Conservation (phyloP, 2,888 invertebrate species). For the Danaus chrysippus region DNA sequence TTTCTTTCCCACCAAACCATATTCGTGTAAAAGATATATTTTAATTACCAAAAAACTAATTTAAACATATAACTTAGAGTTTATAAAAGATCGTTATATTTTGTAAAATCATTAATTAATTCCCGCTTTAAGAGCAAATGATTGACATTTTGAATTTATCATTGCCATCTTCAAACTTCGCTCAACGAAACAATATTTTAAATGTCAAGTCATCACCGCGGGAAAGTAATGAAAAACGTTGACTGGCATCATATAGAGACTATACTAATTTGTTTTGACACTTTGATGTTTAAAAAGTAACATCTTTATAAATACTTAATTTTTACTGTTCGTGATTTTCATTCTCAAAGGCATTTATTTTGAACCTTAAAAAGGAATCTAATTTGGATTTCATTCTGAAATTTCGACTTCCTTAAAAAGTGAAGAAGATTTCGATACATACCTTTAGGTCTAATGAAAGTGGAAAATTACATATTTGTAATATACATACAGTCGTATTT, state of each 20-base stretch:
- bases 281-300: neutral
- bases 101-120: neutral
- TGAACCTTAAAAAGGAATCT: too few species aligned
- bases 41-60: too few species aligned
- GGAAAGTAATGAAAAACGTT: neutral
- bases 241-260: neutral
- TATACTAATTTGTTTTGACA: neutral
- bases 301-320: too few species aligned
- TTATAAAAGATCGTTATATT: slow-evolving; percentile 1
- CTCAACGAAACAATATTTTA: slow-evolving; percentile 3
- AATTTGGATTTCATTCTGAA: too few species aligned
- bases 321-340: too few species aligned
- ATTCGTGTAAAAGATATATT: too few species aligned
- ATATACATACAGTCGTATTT: neutral
- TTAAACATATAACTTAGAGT: neutral
- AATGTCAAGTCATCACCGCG: neutral
- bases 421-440: neutral
- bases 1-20: neutral
- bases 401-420: neutral
- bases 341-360: too few species aligned
- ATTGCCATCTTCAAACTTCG: slow-evolving; percentile 3
- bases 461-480: too few species aligned
- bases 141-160: slow-evolving; percentile 5
- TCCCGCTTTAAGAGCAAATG: neutral
- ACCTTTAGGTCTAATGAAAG: neutral